Percentiles rank a stretch among this genome's conserved stretches.
Evolutionary conservation across 2,797 vertebrate species (phyloP).

Genomic region (Pelobates cultripes): DNA sequence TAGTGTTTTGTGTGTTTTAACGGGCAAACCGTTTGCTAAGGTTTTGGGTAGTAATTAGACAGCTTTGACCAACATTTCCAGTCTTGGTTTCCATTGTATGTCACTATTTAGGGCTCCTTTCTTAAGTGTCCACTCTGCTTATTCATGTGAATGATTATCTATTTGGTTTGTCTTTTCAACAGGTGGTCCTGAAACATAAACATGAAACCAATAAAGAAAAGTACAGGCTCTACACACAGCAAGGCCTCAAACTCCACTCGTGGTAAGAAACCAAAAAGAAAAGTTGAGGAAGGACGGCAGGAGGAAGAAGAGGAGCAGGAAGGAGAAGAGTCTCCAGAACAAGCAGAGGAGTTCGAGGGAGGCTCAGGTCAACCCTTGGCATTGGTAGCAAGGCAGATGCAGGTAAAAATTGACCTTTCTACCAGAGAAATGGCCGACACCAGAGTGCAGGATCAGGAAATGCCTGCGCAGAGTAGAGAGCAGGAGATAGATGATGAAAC

Average conservation of each 20-base stretch:
- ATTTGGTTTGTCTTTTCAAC: neutral
- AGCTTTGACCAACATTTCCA: no score
- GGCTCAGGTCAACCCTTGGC: constrained; percentile 23
- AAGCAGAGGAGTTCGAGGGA: constrained; percentile 60
- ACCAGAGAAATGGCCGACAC: constrained; percentile 19
- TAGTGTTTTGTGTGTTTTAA: no score
- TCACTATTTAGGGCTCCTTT: no score
- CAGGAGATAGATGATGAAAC: constrained; percentile 8
- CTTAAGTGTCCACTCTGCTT: neutral
- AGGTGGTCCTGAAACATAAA: constrained; percentile 55
- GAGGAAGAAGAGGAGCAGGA: constrained; percentile 74
- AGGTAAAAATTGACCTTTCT: constrained; percentile 48
- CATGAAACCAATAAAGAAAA: constrained; percentile 87
- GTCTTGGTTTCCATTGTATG: no score
- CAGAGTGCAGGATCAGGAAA: constrained; percentile 13
- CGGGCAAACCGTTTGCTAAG: no score
- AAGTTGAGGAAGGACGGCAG: constrained; percentile 56
- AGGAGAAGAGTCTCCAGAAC: constrained; percentile 62
- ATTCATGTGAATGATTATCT: neutral
- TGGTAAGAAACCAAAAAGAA: constrained; percentile 77
- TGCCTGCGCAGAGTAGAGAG: constrained; percentile 2
- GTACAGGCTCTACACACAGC: constrained; percentile 74
- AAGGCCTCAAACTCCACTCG: constrained; percentile 69
- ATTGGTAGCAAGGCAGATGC: constrained; percentile 32
- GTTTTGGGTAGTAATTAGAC: no score